These are phyloP conservation scores for Dermatemys mawii DNA, from an alignment of 2,113 vertebrate genomes.

Conservation along the genomic window DNA sequence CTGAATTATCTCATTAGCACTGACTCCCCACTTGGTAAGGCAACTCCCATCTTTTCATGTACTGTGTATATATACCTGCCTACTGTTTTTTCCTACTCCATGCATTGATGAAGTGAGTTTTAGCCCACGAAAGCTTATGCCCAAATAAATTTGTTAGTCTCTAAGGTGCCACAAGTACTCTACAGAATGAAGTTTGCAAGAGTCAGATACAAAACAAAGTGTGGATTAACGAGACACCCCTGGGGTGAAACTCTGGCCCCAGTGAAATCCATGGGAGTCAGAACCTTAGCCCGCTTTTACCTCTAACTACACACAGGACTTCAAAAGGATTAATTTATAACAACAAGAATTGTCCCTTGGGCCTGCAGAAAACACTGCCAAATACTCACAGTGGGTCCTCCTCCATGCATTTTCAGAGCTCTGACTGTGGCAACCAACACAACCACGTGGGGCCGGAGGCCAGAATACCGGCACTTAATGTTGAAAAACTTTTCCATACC, in stretches of 20 bases:
- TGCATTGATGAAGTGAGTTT: no score
- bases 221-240: neutral
- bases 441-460: slow-evolving; percentile 92
- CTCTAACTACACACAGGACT: neutral
- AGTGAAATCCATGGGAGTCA: neutral
- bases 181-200: neutral
- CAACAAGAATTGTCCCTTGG: neutral
- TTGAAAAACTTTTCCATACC: slow-evolving; percentile 99
- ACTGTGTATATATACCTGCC: no score
- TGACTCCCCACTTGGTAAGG: no score
- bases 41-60: no score
- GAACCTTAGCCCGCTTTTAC: neutral
- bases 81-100: no score
- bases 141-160: no score
- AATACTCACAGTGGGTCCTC: slow-evolving; percentile 90
- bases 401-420: slow-evolving; percentile 98
- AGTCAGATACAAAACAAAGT: neutral
- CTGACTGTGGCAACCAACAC: slow-evolving; percentile 95
- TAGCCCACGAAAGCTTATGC: no score
- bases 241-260: neutral
- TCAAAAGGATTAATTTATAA: neutral
- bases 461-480: slow-evolving; percentile 96
- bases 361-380: neutral
- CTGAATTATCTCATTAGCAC: no score
- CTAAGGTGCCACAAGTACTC: no score